A percentile compares a stretch with the other conserved stretches of the same genome.
phyloP scores from a whole-genome alignment of 2,888 invertebrate species.

The Synergus japonicus region DNA sequence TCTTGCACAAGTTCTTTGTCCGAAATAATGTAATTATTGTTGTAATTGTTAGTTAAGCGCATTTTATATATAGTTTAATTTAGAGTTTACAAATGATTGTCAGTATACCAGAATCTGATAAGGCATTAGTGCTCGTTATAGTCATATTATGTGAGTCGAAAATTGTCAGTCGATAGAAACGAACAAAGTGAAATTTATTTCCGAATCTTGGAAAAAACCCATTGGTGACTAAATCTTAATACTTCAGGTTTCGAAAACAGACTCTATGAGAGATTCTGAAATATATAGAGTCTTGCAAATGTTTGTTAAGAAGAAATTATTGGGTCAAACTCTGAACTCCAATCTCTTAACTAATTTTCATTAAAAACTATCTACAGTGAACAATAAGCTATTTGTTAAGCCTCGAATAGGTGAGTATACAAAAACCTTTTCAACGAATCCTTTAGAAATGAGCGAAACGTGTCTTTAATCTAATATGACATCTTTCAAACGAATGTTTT shows the following conservation, averaged over 20 bases:
- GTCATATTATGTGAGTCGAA: constrained; percentile 11
- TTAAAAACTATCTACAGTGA: not conserved
- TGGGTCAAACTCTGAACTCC: not conserved
- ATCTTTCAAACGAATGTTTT: not conserved
- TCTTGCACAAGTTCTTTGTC: constrained; percentile 46
- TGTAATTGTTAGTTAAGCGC: constrained; percentile 54
- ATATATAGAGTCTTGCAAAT: not conserved
- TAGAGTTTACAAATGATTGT: constrained; percentile 56
- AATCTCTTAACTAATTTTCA: not conserved
- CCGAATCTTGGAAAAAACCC: constrained; percentile 3
- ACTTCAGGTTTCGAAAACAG: constrained; percentile 12
- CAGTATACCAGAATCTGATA: constrained; percentile 40
- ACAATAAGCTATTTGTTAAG: not conserved
- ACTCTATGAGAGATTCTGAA: not conserved
- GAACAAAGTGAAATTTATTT: constrained; percentile 30
- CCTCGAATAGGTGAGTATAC: not conserved
- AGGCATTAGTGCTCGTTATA: constrained; percentile 49
- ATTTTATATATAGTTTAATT: constrained; percentile 58
- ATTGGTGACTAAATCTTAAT: not conserved
- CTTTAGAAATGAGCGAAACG: not conserved
- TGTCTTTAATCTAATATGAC: not conserved
- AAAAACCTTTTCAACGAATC: not conserved
- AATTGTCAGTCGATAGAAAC: not conserved
- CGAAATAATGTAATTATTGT: constrained; percentile 53
- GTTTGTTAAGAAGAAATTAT: not conserved